These are phyloP conservation scores for Forbesichthys papilliferus DNA, from an alignment of 2,113 vertebrate species.

Conservation along the genomic window DNA sequence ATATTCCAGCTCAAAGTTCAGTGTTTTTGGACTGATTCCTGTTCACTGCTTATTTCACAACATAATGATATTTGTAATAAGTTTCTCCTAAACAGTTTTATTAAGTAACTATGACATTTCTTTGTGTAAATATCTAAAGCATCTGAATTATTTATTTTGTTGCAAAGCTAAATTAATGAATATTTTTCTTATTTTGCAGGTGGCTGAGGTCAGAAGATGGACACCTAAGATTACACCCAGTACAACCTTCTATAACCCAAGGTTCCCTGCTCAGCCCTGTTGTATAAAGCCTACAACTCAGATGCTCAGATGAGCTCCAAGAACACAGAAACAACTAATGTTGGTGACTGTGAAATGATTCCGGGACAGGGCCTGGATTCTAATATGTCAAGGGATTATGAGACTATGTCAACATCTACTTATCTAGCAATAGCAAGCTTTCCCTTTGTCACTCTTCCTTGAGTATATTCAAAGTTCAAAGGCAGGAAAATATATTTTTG, in stretches of 20 bases:
- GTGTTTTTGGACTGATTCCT: constrained; percentile 14
- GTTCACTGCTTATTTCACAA: not conserved
- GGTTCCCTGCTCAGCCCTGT: not conserved
- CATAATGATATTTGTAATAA: constrained; percentile 8
- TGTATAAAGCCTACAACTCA: not conserved
- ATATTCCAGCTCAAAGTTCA: constrained; percentile 4
- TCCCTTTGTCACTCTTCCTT: not conserved
- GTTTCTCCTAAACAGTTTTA: constrained; percentile 10
- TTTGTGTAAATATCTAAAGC: constrained; percentile 6
- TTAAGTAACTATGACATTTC: constrained; percentile 8
- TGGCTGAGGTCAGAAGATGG: constrained; percentile 19
- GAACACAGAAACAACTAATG: constrained; percentile 37
- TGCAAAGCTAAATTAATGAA: constrained; percentile 10
- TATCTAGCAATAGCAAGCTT: constrained; percentile 21
- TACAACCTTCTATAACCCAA: not conserved
- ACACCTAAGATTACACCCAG: constrained; percentile 13
- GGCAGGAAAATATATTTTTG: not conserved
- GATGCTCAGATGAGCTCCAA: constrained; percentile 19
- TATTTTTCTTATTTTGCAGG: constrained; percentile 51
- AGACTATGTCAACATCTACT: constrained; percentile 27
- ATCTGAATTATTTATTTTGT: not conserved
- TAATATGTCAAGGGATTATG: constrained; percentile 16
- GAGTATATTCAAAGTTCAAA: constrained; percentile 10
- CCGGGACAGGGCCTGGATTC: constrained; percentile 10
- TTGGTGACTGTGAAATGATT: not conserved